Evolutionary conservation across 2,888 invertebrate species (phyloP), one percentile per base, ranked within the genome.

Genomic region (Terebella lapidaria): DNA sequence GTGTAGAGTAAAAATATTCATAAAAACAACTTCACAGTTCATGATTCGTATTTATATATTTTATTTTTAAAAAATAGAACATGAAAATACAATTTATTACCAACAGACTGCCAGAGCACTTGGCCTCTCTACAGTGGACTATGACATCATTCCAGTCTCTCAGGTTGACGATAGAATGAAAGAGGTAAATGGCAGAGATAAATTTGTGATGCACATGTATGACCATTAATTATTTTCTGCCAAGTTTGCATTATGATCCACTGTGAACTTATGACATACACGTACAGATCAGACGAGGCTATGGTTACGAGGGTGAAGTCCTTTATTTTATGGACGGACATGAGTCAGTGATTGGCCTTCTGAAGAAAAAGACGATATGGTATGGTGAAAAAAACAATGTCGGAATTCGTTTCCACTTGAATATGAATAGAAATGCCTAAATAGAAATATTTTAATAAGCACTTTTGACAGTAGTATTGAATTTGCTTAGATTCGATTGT

Each of bases 361-460:
- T 81, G n/a, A 82, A 82, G 68, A 81, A 81, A 72, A 82, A 82
- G 71, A 81, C 81, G n/a, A 72, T 77, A n/a, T 82, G 82, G 82
- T 82, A 74, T 47, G 60, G n/a, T n/a, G n/a, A n/a, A n/a, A n/a
- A n/a, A n/a, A n/a, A n/a, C n/a, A n/a, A n/a, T n/a, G n/a, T n/a
- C n/a, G n/a, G n/a, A n/a, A n/a, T n/a, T n/a, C n/a, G n/a, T n/a
- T n/a, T n/a, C n/a, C n/a, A n/a, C n/a, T n/a, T n/a, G n/a, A n/a
- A n/a, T n/a, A n/a, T n/a, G n/a, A n/a, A n/a, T n/a, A n/a, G n/a
- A n/a, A n/a, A n/a, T n/a, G n/a, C n/a, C n/a, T n/a, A n/a, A n/a
- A n/a, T n/a, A n/a, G n/a, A n/a, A n/a, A n/a, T n/a, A n/a, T n/a
- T n/a, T n/a, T n/a, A n/a, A n/a, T n/a, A n/a, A n/a, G n/a, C n/a